phyloP scores from a whole-genome alignment of 2,888 invertebrate genomes.

The Drosophila formosana region DNA sequence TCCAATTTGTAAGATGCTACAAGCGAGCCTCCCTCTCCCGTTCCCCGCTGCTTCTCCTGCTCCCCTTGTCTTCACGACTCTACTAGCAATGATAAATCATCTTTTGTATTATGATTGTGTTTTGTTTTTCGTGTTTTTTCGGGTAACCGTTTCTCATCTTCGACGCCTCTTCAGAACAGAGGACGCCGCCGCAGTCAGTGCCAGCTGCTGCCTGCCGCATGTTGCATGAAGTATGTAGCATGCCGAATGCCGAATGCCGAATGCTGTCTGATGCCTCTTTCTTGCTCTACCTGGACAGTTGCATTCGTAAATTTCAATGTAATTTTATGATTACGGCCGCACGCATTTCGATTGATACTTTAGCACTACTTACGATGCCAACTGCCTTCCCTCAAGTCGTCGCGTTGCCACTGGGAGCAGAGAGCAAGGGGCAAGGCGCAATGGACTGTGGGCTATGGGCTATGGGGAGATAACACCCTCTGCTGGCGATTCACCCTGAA shows the following conservation, averaged over 20 bases:
- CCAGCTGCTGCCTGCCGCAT: constrained; percentile 38
- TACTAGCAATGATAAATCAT: constrained; percentile 74
- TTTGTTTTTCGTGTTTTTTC: constrained; percentile 36
- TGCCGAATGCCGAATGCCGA: constrained; percentile 28
- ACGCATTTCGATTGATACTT: constrained; percentile 80
- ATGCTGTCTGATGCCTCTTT: constrained; percentile 26
- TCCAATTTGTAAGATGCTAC: constrained; percentile 71
- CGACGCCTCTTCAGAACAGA: constrained; percentile 57
- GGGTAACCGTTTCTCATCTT: constrained; percentile 53
- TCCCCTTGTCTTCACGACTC: background rate
- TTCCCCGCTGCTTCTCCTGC: background rate
- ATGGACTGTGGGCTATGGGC: background rate
- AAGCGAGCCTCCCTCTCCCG: constrained; percentile 18
- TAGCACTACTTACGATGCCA: constrained; percentile 73
- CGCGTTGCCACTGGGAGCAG: background rate
- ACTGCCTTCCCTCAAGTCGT: constrained; percentile 18
- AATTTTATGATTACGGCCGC: constrained; percentile 80
- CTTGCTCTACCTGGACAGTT: constrained; percentile 26
- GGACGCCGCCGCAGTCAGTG: constrained; percentile 34
- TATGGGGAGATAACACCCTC: constrained; percentile 1
- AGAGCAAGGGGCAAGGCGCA: background rate
- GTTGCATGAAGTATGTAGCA: background rate
- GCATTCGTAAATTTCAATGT: constrained; percentile 76
- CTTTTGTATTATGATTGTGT: constrained; percentile 63
- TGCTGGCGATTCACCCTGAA: constrained; percentile 28